A percentile compares a stretch with the other conserved stretches of the same genome.
phyloP scores from a whole-genome alignment of 1,140 invertebrate species.

The Danaus plexippus region DNA sequence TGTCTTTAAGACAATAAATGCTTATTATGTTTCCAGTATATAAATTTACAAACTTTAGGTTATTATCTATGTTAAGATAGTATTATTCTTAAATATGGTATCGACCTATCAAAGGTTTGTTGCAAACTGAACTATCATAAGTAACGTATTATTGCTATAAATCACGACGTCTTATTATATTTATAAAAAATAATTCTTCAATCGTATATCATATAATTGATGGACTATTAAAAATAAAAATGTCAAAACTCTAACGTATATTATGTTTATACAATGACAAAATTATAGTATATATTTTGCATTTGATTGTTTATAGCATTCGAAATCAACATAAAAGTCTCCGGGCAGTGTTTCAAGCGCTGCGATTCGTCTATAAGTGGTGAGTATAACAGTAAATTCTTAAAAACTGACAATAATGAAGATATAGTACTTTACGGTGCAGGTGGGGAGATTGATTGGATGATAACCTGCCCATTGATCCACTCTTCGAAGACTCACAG shows the following conservation, averaged over 20 bases:
- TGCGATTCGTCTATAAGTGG: constrained; percentile 25
- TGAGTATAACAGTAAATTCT: constrained; percentile 47
- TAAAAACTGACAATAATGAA: constrained; percentile 55
- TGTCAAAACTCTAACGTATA: not conserved
- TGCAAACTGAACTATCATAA: too few relatives aligned
- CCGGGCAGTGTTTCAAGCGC: constrained; percentile 22
- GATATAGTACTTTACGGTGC: constrained; percentile 47
- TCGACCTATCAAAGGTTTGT: too few relatives aligned
- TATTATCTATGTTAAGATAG: too few relatives aligned
- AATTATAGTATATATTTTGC: constrained; percentile 22
- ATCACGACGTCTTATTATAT: not conserved
- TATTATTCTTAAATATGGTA: too few relatives aligned
- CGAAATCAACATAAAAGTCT: constrained; percentile 28
- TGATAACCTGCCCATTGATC: constrained; percentile 37
- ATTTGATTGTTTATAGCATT: constrained; percentile 35
- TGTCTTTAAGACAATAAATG: too few relatives aligned
- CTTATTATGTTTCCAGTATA: too few relatives aligned
- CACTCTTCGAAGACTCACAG: constrained; percentile 22
- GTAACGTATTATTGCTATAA: too few relatives aligned
- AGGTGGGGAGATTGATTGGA: constrained; percentile 51
- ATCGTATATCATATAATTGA: not conserved
- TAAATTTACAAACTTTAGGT: too few relatives aligned
- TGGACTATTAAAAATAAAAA: constrained; percentile 14
- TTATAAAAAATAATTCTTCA: not conserved
- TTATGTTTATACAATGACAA: constrained; percentile 16